Evolutionary conservation across 2,113 vertebrate species (phyloP), one percentile per base, ranked within the genome.

Genomic region (Coreoperca whiteheadi): DNA sequence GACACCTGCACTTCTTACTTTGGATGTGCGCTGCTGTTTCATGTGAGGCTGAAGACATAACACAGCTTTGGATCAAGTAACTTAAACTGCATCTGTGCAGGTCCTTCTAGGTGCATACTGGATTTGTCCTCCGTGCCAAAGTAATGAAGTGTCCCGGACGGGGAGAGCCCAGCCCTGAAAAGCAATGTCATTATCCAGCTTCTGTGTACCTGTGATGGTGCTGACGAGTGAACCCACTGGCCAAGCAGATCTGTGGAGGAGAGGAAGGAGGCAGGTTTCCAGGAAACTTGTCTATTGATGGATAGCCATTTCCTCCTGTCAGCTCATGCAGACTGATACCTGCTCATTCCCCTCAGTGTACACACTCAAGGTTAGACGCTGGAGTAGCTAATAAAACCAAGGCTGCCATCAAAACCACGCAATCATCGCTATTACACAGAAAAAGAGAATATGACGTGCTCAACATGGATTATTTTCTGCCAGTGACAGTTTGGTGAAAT

Each of bases 131-230:
- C 11, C 61, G 79, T 85, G 83, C 86, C 89, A 92, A 89, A 86
- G 87, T 86, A 68, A 95, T 94, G 93, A 91, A 85, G 82, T 23
- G 83, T 89, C 90, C 87, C 8, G 86, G 88, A 72, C 74, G 71
- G 69, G 89, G 86, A 89, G 87, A 90, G 74, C 89, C 86, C 77
- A 91, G 84, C 73, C 91, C 91, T 81, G 90, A 88, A 87, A 71
- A 92, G 87, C 84, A 71, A 89, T 92, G 91, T 88, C 89, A 76
- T 84, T 66, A 57, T 87, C 87, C 82, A 83, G 64, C 77, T 59
- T 90, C 69, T 63, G 79, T 81, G 76, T 75, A 61, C 61, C 77
- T 92, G 80, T 91, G 83, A 88, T 73, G 87, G 86, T 85, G 87
- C 81, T 88, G 79, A 91, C 89, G 83, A 88, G 75, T 25, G 80